These are phyloP conservation scores for Lepidurus couesii DNA, from an alignment of 1,140 invertebrate genomes.

Conservation along the genomic window DNA sequence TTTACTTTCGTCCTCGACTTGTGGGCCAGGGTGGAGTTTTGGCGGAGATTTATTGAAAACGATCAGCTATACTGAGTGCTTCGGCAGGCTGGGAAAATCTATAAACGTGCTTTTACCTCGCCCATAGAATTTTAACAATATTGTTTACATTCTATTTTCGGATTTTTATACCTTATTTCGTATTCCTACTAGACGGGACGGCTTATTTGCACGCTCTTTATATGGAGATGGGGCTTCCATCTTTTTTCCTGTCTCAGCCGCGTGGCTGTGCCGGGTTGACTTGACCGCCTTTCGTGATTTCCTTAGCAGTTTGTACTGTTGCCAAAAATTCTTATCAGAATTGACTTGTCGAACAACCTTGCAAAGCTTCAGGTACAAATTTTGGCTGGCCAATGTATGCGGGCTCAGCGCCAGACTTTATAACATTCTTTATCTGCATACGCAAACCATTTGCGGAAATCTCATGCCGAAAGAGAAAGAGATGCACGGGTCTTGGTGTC, in stretches of 20 bases:
- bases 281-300: background rate
- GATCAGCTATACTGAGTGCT: background rate
- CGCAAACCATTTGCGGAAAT: background rate
- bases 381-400: constrained; percentile 3
- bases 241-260: background rate
- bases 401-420: background rate
- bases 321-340: background rate
- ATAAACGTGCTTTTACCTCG: constrained; percentile 2
- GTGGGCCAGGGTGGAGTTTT: background rate
- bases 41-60: constrained; percentile 12
- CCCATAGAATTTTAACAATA: background rate
- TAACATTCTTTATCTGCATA: background rate
- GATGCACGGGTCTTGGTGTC: background rate
- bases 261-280: background rate
- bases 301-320: background rate
- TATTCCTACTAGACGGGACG: background rate
- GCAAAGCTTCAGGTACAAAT: background rate
- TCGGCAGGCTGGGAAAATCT: background rate
- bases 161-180: background rate
- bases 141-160: background rate
- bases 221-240: background rate
- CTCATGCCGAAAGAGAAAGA: background rate
- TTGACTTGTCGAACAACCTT: background rate
- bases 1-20: background rate
- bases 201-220: background rate